Percentiles rank a stretch among this genome's conserved stretches.
Evolutionary conservation across 2,888 invertebrate genomes (phyloP).

Genomic region (Galeruca laticollis): DNA sequence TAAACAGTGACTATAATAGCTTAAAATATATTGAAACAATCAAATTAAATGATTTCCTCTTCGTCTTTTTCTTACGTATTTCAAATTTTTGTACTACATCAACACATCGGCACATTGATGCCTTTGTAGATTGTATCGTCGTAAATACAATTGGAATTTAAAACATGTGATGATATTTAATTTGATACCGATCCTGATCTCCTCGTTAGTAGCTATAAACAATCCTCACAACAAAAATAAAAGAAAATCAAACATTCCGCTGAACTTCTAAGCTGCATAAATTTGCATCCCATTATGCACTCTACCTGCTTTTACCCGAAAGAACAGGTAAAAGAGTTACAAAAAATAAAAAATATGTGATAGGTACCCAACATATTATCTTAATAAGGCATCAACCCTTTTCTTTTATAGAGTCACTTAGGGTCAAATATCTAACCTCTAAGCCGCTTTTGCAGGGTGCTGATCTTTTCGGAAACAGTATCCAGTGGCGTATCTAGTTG

Average conservation of each 20-base stretch:
- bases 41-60: no score
- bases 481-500: slow-evolving; percentile 6
- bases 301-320: slow-evolving; percentile 44
- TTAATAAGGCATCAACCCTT: slow-evolving; percentile 40
- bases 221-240: slow-evolving; percentile 34
- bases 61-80: no score
- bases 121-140: background rate
- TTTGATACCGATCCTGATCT: slow-evolving; percentile 1
- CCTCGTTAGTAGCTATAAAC: slow-evolving; percentile 12
- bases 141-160: no score
- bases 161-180: no score
- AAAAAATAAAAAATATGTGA: slow-evolving; percentile 40
- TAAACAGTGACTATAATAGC: no score
- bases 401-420: slow-evolving; percentile 34
- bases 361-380: slow-evolving; percentile 31
- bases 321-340: slow-evolving; percentile 43
- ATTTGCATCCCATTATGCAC: slow-evolving; percentile 43
- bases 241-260: slow-evolving; percentile 34
- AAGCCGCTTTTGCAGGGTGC: slow-evolving; percentile 28
- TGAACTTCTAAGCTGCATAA: slow-evolving; percentile 42
- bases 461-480: slow-evolving; percentile 8
- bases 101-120: no score
- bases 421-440: slow-evolving; percentile 40
- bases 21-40: no score
- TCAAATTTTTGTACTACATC: no score